These are phyloP conservation scores for Sebastes flavidus DNA, from an alignment of 2,797 vertebrate species.

Conservation along the genomic window DNA sequence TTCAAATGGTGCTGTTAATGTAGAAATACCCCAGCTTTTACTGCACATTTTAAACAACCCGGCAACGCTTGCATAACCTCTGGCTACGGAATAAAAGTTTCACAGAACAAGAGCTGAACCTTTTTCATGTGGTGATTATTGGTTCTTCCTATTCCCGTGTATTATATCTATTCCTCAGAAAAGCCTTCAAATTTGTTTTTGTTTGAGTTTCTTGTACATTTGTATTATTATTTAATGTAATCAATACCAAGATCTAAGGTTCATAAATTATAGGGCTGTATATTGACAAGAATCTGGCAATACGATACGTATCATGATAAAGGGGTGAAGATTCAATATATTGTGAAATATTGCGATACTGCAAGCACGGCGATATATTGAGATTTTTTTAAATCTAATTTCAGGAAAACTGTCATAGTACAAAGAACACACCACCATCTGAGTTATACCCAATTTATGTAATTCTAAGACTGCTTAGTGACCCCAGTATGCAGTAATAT, in stretches of 20 bases:
- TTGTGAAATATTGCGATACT: no score
- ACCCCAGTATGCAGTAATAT: no score
- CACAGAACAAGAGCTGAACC: background rate
- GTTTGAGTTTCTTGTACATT: background rate
- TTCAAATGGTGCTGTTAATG: constrained; percentile 17
- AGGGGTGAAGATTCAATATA: no score
- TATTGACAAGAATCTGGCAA: no score
- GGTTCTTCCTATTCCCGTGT: background rate
- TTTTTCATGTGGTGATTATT: background rate
- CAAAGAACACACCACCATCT: no score
- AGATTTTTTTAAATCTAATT: no score
- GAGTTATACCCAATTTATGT: no score
- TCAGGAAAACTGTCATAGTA: no score
- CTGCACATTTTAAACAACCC: constrained; percentile 7
- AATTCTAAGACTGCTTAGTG: no score
- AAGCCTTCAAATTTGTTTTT: background rate
- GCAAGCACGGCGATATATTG: no score
- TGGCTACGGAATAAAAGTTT: constrained; percentile 12
- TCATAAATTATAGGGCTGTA: background rate
- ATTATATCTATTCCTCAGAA: background rate
- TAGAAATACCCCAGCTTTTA: constrained; percentile 1
- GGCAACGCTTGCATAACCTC: constrained; percentile 2
- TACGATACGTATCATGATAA: no score
- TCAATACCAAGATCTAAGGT: background rate
- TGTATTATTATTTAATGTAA: background rate